These are phyloP conservation scores for Psettodes erumei DNA, from an alignment of 2,113 vertebrate genomes.

Conservation along the genomic window DNA sequence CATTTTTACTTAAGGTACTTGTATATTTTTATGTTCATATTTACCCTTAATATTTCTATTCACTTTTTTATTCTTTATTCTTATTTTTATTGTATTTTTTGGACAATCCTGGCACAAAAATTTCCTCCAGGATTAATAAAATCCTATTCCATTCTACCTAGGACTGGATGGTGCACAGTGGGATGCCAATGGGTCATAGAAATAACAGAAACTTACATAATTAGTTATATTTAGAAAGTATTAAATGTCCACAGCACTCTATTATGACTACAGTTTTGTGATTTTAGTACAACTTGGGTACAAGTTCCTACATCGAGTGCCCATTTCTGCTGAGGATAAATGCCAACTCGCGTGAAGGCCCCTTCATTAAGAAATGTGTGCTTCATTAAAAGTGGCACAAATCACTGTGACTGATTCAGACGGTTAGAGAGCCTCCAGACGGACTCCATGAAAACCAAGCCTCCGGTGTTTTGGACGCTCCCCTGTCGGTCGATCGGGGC, in stretches of 20 bases:
- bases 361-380: too few species aligned
- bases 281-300: not conserved
- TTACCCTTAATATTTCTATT: too few species aligned
- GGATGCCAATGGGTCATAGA: not conserved
- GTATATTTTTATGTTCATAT: too few species aligned
- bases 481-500: not conserved
- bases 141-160: too few species aligned
- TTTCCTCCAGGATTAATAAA: too few species aligned
- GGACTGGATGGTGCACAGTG: not conserved
- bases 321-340: not conserved
- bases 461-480: not conserved
- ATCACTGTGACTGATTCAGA: conserved; percentile 1
- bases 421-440: not conserved
- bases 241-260: not conserved
- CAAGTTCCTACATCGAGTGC: not conserved
- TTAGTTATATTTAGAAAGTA: not conserved
- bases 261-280: not conserved
- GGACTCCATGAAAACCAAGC: conserved; percentile 10
- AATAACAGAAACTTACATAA: not conserved
- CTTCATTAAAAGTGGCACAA: not conserved
- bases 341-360: too few species aligned
- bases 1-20: too few species aligned
- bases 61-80: too few species aligned
- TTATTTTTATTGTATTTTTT: too few species aligned
- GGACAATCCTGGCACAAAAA: too few species aligned